A percentile compares a stretch with the other conserved stretches of the same genome.
These are phyloP conservation scores for Dyspetes luteomarginatus DNA, from an alignment of 2,888 invertebrate genomes.

Conservation along the genomic window DNA sequence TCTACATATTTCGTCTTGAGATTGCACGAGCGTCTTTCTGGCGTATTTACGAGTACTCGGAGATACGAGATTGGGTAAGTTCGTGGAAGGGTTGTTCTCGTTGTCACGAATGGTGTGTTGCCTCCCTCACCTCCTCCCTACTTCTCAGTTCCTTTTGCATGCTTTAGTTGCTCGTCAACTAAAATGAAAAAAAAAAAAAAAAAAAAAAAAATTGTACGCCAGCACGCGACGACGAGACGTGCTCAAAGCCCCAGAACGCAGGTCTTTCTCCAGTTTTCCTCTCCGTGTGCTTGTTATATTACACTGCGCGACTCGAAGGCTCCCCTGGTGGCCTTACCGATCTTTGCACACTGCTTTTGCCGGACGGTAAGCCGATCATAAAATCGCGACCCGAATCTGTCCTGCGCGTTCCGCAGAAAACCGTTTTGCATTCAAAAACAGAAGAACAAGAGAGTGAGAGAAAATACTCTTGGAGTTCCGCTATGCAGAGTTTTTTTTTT, in stretches of 20 bases:
- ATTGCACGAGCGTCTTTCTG: background rate
- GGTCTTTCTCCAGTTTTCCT: slow-evolving; percentile 56
- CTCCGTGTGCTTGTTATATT: slow-evolving; percentile 24
- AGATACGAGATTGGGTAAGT: slow-evolving; percentile 79
- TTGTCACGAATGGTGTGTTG: slow-evolving; percentile 80
- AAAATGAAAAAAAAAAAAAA: slow-evolving; percentile 73
- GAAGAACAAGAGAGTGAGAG: background rate
- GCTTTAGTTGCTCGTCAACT: slow-evolving; percentile 50
- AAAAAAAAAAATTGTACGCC: slow-evolving; percentile 73
- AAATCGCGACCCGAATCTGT: slow-evolving; percentile 80
- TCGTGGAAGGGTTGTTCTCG: slow-evolving; percentile 75
- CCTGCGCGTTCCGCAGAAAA: slow-evolving; percentile 65
- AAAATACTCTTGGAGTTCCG: slow-evolving; percentile 10
- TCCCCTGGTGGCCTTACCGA: slow-evolving; percentile 60
- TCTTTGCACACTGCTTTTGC: slow-evolving; percentile 65
- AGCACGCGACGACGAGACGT: slow-evolving; percentile 76
- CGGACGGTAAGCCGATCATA: slow-evolving; percentile 72
- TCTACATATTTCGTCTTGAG: slow-evolving; percentile 11
- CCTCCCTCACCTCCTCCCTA: slow-evolving; percentile 12
- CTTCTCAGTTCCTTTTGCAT: slow-evolving; percentile 6
- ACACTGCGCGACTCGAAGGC: slow-evolving; percentile 59
- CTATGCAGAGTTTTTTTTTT: background rate
- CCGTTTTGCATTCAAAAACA: slow-evolving; percentile 48
- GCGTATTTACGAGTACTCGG: slow-evolving; percentile 79
- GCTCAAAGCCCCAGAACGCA: slow-evolving; percentile 52